Percentiles rank a stretch among this genome's conserved stretches.
Evolutionary conservation across 1,140 invertebrate genomes (phyloP).

Genomic region (Caenorhabditis latens): DNA sequence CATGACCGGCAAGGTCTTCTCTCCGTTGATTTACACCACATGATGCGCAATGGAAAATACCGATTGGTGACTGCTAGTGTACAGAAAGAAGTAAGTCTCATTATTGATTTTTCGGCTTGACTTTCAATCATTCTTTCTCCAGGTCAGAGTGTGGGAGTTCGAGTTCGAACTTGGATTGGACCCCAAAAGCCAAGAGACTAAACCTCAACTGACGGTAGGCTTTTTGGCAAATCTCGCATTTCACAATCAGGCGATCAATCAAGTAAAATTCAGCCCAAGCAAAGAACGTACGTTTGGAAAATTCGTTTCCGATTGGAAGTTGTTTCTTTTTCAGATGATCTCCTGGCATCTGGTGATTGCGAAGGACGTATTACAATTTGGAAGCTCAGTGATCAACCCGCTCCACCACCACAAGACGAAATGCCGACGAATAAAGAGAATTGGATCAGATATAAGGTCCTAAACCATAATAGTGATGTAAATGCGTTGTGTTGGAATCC

Average conservation of each 20-base stretch:
- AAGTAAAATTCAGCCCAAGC: slow-evolving; percentile 61
- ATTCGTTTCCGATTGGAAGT: not conserved
- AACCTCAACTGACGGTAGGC: slow-evolving; percentile 55
- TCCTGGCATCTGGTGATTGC: slow-evolving; percentile 65
- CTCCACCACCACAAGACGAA: slow-evolving; percentile 57
- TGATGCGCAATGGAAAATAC: slow-evolving; percentile 47
- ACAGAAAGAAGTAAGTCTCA: slow-evolving; percentile 61
- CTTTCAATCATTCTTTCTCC: not conserved
- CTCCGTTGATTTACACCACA: slow-evolving; percentile 60
- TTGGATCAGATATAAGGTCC: slow-evolving; percentile 60
- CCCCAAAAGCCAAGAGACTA: slow-evolving; percentile 11
- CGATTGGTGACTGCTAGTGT: slow-evolving; percentile 61
- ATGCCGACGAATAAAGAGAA: slow-evolving; percentile 68
- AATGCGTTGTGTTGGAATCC: slow-evolving; percentile 61
- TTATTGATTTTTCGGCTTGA: not conserved
- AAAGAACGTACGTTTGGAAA: slow-evolving; percentile 31
- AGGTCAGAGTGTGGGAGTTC: slow-evolving; percentile 66
- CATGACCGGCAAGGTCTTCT: slow-evolving; percentile 66
- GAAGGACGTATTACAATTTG: slow-evolving; percentile 64
- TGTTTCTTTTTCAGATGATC: slow-evolving; percentile 52
- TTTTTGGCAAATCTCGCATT: slow-evolving; percentile 65
- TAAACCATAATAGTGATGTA: slow-evolving; percentile 67
- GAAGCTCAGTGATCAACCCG: slow-evolving; percentile 58
- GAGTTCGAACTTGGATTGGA: slow-evolving; percentile 55
- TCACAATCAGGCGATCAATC: slow-evolving; percentile 63